Evolutionary conservation across 2,113 vertebrate genomes (phyloP), one percentile per base, ranked within the genome.

Genomic region (Petrocephalus zakoni): DNA sequence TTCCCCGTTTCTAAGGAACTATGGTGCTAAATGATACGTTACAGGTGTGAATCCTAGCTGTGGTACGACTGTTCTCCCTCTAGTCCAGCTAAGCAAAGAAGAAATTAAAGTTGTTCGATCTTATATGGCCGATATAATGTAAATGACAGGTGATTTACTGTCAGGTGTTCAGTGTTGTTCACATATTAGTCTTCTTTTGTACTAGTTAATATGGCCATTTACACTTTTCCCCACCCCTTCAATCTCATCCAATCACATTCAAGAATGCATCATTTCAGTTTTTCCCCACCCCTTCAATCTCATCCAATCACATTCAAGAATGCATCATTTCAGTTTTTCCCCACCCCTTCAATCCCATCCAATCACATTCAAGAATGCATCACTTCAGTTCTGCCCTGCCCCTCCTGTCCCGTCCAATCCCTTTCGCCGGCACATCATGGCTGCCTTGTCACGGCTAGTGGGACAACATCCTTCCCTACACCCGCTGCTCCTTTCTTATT

Each of bases 381-480:
- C n/a, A 51, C 25, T 85, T 85, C 22, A 22, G 42, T 49, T 19
- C 21, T 88, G 21, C 68, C 51, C 87, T 17, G n/a, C 85, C 55
- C 29, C 2, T 21, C 15, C 9, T 19, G 34, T 55, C 58, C 34
- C 47, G 1, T 47, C 64, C 25, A 87, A 68, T 25, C 34, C 29
- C 34, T 21, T 64, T 56, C 22, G 13, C 52, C 21, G 53, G 84
- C 86, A 34, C 47, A 86, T 86, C 88, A 86, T 75, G 58, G 52
- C 61, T 89, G 64, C 64, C 61, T 7, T 86, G 51, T 86, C 29
- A 53, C 37, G 10, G 42, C 17, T 85, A 86, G 88, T 37, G 49
- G 52, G 84, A 85, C 84, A 37, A 42, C 53, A 68, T 89, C 85
- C 88, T 89, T 58, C 85, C 56, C 64, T 19, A 68, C 85, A 86